A percentile compares a stretch with the other conserved stretches of the same genome.
These are phyloP conservation scores for Drosophila sp. DNA, from an alignment of 1,140 invertebrate genomes.

Conservation along the genomic window DNA sequence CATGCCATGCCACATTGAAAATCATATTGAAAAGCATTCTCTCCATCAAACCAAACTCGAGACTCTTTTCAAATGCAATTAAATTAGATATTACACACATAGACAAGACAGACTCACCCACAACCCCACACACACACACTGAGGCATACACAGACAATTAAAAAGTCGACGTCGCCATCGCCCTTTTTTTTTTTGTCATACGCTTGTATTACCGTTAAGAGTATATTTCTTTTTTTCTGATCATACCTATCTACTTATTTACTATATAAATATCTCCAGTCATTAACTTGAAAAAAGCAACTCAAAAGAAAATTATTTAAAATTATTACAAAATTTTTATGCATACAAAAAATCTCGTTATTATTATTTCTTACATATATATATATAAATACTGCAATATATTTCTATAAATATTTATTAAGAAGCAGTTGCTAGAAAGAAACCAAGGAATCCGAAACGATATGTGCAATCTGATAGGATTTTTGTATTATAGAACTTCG, in stretches of 20 bases:
- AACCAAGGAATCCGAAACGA: too few species aligned
- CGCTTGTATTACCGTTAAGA: conserved; percentile 61
- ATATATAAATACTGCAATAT: conserved; percentile 47
- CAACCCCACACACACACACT: conserved; percentile 24
- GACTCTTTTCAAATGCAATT: conserved; percentile 75
- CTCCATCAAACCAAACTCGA: conserved; percentile 32
- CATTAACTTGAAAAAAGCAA: conserved; percentile 73
- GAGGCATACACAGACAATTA: conserved; percentile 41
- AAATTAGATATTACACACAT: conserved; percentile 28
- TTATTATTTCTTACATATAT: conserved; percentile 38
- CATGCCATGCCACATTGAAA: conserved; percentile 26
- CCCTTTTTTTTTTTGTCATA: conserved; percentile 61
- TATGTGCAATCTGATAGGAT: too few species aligned
- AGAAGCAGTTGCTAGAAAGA: background rate
- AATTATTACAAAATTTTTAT: conserved; percentile 68
- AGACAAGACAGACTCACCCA: conserved; percentile 20
- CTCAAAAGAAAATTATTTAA: conserved; percentile 44
- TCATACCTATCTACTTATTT: conserved; percentile 52
- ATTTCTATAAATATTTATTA: conserved; percentile 11
- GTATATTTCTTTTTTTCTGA: conserved; percentile 46
- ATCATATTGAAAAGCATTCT: conserved; percentile 45
- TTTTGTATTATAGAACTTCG: too few species aligned
- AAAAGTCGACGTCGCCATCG: conserved; percentile 33
- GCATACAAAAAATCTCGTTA: conserved; percentile 45
- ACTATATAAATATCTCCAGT: conserved; percentile 73